Percentiles rank a stretch among this genome's conserved stretches.
These are phyloP conservation scores for Timandra comae DNA, from an alignment of 2,888 invertebrate genomes.

Conservation along the genomic window DNA sequence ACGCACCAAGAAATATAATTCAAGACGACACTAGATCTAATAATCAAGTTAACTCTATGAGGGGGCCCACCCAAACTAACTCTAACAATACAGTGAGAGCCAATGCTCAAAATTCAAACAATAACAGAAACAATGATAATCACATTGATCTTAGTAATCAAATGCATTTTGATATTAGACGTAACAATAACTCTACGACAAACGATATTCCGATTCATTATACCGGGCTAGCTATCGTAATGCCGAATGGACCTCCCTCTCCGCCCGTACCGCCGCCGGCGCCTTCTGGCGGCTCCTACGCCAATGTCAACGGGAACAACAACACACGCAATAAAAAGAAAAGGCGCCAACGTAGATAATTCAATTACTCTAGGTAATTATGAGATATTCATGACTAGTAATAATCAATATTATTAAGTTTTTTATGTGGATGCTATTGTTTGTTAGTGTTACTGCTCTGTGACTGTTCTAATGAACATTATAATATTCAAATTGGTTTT, in stretches of 20 bases:
- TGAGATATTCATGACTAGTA: constrained; percentile 15
- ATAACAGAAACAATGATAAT: background rate
- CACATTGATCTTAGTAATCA: too few species aligned
- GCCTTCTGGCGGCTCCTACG: constrained; percentile 31
- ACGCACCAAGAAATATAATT: too few species aligned
- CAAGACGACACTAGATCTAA: constrained; percentile 23
- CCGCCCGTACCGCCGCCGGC: constrained; percentile 16
- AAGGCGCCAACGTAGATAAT: constrained; percentile 61
- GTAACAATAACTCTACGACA: too few species aligned
- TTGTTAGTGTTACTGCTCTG: background rate
- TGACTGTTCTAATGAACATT: constrained; percentile 8
- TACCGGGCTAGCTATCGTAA: background rate
- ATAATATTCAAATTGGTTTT: constrained; percentile 7
- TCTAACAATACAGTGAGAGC: background rate
- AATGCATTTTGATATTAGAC: too few species aligned
- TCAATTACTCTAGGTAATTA: constrained; percentile 3
- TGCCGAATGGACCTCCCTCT: constrained; percentile 17
- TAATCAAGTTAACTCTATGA: too few species aligned
- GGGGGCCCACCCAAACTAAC: background rate
- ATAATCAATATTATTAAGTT: constrained; percentile 10
- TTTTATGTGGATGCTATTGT: constrained; percentile 4
- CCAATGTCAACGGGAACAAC: constrained; percentile 24
- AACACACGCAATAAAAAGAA: constrained; percentile 45
- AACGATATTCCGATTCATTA: too few species aligned
- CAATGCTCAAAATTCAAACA: background rate